A percentile compares a stretch with the other conserved stretches of the same genome.
phyloP scores from a whole-genome alignment of 1,140 invertebrate genomes.

The Contarinia nasturtii region DNA sequence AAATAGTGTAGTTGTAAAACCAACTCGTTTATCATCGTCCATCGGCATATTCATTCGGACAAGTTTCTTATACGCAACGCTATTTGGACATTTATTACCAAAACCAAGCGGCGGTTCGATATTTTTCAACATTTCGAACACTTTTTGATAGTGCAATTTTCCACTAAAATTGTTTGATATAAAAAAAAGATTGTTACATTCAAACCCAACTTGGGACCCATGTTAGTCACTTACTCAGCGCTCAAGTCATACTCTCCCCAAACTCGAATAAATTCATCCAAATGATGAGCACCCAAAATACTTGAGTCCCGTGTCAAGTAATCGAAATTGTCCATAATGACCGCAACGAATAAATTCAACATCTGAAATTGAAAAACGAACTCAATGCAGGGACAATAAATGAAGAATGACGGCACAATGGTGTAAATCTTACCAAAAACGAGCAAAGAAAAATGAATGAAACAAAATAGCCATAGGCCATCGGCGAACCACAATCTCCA shows the following conservation, averaged over 20 bases:
- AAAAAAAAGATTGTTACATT: constrained; percentile 9
- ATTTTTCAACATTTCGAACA: constrained; percentile 99
- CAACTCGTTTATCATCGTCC: constrained; percentile 86
- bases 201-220: constrained; percentile 6
- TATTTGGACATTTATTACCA: constrained; percentile 98
- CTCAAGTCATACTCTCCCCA: constrained; percentile 99
- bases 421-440: constrained; percentile 74
- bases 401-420: too few species aligned
- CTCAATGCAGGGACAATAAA: background rate
- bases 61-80: constrained; percentile 95
- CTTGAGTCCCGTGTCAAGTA: constrained; percentile 97
- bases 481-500: constrained; percentile 77
- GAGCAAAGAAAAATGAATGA: constrained; percentile 99
- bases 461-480: constrained; percentile 96
- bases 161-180: too few species aligned
- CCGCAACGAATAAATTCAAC: constrained; percentile 99
- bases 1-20: constrained; percentile 97
- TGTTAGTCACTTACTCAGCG: constrained; percentile 73
- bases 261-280: constrained; percentile 97
- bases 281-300: constrained; percentile 97
- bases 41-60: constrained; percentile 99
- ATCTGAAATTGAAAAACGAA: constrained; percentile 38
- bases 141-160: constrained; percentile 94
- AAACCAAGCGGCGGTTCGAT: constrained; percentile 99
- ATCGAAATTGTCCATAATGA: constrained; percentile 99